Conservation (phyloP, 2,888 invertebrate species). For the Phyllotreta cruciferae region DNA sequence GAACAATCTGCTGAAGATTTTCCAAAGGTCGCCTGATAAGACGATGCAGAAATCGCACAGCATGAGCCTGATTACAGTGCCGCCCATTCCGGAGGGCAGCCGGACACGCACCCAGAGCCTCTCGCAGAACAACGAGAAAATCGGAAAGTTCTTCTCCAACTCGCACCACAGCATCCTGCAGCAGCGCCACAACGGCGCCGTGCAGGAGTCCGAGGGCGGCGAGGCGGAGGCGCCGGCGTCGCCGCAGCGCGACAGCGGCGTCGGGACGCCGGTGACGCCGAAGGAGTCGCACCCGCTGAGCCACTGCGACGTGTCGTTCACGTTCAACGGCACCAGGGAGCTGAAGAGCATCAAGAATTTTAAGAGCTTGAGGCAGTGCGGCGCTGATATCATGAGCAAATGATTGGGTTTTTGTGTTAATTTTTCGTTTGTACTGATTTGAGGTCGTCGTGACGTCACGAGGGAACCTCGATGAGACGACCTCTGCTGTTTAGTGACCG, state of each 20-base stretch:
- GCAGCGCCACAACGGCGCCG: slow-evolving; percentile 53
- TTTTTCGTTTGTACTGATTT: neutral
- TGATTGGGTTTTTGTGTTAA: slow-evolving; percentile 36
- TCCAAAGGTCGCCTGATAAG: slow-evolving; percentile 50
- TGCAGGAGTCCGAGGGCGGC: slow-evolving; percentile 50
- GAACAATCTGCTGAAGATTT: slow-evolving; percentile 54
- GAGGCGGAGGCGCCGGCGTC: neutral
- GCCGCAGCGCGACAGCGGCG: slow-evolving; percentile 76
- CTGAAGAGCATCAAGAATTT: slow-evolving; percentile 72
- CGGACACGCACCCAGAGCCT: slow-evolving; percentile 52
- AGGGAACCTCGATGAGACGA: too few species aligned
- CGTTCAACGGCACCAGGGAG: slow-evolving; percentile 81
- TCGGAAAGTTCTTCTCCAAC: slow-evolving; percentile 69
- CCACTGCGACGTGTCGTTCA: slow-evolving; percentile 80
- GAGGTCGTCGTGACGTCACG: too few species aligned
- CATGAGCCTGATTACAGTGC: slow-evolving; percentile 53
- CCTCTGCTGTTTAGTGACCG: too few species aligned
- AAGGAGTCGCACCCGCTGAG: slow-evolving; percentile 71
- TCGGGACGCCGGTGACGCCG: slow-evolving; percentile 61
- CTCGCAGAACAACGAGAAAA: slow-evolving; percentile 45
- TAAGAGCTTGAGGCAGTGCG: slow-evolving; percentile 49
- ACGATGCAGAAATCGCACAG: slow-evolving; percentile 57
- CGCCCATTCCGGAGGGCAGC: slow-evolving; percentile 40
- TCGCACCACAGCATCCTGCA: slow-evolving; percentile 75
- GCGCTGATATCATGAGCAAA: slow-evolving; percentile 51